These are phyloP conservation scores for Trissolcus basalis DNA, from an alignment of 1,140 invertebrate genomes.

Conservation along the genomic window DNA sequence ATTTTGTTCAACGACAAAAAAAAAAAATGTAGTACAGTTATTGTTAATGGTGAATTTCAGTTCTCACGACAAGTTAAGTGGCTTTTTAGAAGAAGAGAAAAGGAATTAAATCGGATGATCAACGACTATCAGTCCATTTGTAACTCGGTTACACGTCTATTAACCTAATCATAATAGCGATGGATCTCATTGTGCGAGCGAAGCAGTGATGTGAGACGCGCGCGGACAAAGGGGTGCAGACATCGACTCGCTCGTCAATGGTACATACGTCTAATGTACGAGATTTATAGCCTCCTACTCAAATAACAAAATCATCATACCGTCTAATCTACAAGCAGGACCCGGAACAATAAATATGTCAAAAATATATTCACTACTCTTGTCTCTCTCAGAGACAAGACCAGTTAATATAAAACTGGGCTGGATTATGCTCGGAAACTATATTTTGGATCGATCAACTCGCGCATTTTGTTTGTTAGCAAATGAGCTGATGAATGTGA, in stretches of 20 bases:
- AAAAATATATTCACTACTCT: neutral
- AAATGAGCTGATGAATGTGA: constrained; percentile 1
- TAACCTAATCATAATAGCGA: constrained; percentile 60
- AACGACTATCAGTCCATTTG: constrained; percentile 45
- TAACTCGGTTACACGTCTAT: constrained; percentile 65
- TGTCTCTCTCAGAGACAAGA: too few species aligned
- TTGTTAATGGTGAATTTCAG: too few species aligned
- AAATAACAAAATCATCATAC: constrained; percentile 58
- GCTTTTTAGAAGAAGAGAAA: too few species aligned
- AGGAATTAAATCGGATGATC: constrained; percentile 38
- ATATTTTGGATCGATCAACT: too few species aligned
- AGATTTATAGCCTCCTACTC: constrained; percentile 57
- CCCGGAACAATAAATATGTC: constrained; percentile 39
- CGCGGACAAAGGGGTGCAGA: constrained; percentile 46
- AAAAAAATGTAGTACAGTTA: too few species aligned
- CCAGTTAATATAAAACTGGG: too few species aligned
- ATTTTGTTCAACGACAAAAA: too few species aligned
- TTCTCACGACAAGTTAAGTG: too few species aligned
- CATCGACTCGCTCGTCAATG: constrained; percentile 46
- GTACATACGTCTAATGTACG: constrained; percentile 54
- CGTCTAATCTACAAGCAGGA: constrained; percentile 26
- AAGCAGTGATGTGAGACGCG: constrained; percentile 41
- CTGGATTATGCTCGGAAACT: too few species aligned
- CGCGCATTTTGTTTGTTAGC: too few species aligned
- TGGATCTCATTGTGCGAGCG: constrained; percentile 38